Base-by-base conservation (phyloP, 2,888 invertebrate genomes). In the Ryuthela nishihirai region DNA sequence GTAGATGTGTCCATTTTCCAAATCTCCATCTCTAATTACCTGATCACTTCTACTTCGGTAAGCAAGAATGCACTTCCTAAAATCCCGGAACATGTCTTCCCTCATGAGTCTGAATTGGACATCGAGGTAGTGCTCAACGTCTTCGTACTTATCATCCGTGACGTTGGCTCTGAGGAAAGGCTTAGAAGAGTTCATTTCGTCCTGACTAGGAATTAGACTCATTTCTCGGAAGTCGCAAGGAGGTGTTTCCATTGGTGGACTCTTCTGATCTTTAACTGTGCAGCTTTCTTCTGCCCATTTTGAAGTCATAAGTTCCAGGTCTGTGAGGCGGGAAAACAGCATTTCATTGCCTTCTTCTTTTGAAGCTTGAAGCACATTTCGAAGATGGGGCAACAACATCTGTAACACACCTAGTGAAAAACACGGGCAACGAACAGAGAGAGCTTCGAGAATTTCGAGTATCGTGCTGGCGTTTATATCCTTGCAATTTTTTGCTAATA, bases 31-130 rank as follows among this genome's bases (percentile, higher is more conserved):
- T 15, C 71, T 72, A 53, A 72, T 72, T 59, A 75, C 76, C 29
- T 68, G 65, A 6, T n/a, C 25, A 35, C 26, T 41, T 10, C 45
- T 36, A 20, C 24, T 25, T 64, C 76, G 70, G 68, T 79, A 82
- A 69, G 78, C 76, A 64, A 71, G 71, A 71, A 87, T 78, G 59
- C 85, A 86, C 68, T 83, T 79, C 25, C 85, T 75, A 18, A 91
- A 71, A 0, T 89, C 87, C 17, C 79, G 77, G 26, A 87, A 78
- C 69, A 85, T 88, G 73, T 91, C 90, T 75, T 90, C 88, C 26
- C 87, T 75, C 45, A 90, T 71, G 29, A 89, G 75, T 32, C 85
- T 79, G 69, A 87, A 87, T 66, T 89, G 88, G 15, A 84, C 76
- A 66, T 87, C 85, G 25, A 91, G 75, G 70, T 91, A 91, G 68